Base-by-base conservation (phyloP, 2,888 invertebrate species). In the Augiades crinisus region DNA sequence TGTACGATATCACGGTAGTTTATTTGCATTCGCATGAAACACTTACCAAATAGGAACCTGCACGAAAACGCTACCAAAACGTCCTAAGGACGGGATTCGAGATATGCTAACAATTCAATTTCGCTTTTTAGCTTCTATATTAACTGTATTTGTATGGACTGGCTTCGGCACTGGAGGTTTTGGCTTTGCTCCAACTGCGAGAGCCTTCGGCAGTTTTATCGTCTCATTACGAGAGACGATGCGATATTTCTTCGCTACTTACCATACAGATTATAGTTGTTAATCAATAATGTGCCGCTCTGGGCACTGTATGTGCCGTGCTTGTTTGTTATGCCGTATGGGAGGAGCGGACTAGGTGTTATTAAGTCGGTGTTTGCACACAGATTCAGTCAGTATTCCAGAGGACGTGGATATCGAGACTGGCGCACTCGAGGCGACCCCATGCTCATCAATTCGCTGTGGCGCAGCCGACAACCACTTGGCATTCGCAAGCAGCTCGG, bases 381-480 rank as follows among this genome's bases (percentile, higher is more conserved):
- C 90, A 90, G 90, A 88, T 90, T 87, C 89, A 90, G 80, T 85
- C 89, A 90, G 81, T 89, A 90, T 88, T 85, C 90, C 81, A 91
- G 91, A 82, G 91, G 91, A 68, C 85, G 91, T 63, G 93, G 93
- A 37, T 93, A 93, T 86, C 90, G 93, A 67, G 93, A 94, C 79
- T 94, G 94, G 94, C 87, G 93, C 61, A 90, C 90, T 51, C 90
- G 93, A 55, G 93, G 93, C 44, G 94, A 94, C 79, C 94, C 94
- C 54, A 93, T 93, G 55, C 92, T 93, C 59, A 92, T 93, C 84
- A 93, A 93, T 82, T 93, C 93, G 61, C 90, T 94, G 64, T 94
- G 93, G 94, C 91, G 93, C 76, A 93, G 93, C 80, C 93, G 93
- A 76, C 94, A 94, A 81, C 94, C 94, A 34, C 91, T 94, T 65